These are phyloP conservation scores for Setipinna tenuifilis DNA, from an alignment of 2,797 vertebrate species.

Conservation along the genomic window DNA sequence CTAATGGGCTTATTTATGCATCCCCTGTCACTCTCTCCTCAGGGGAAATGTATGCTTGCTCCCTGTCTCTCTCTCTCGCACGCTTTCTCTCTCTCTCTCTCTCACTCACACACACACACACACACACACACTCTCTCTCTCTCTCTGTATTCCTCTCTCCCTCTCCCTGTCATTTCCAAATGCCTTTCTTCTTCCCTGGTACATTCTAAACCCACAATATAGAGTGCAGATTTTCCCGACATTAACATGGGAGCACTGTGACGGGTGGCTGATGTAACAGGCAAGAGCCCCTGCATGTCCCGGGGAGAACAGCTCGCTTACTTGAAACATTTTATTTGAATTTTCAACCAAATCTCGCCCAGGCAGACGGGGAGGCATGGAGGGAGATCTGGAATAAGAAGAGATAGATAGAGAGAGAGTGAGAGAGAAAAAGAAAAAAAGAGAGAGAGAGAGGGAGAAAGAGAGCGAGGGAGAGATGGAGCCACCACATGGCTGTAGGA, in stretches of 20 bases:
- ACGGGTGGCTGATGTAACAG: conserved; percentile 48
- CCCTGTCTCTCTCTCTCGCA: too few relatives aligned
- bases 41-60: conserved; percentile 72
- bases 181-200: conserved; percentile 66
- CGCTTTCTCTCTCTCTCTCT: not conserved
- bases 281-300: conserved; percentile 43
- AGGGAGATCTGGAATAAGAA: conserved; percentile 6
- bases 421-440: too few relatives aligned
- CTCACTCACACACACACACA: not conserved
- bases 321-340: conserved; percentile 60
- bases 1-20: conserved; percentile 82
- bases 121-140: conserved; percentile 24
- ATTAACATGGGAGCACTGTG: conserved; percentile 64
- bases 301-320: conserved; percentile 40
- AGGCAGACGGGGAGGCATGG: not conserved
- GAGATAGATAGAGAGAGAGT: not conserved
- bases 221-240: conserved; percentile 61
- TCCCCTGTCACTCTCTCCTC: conserved; percentile 74
- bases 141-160: conserved; percentile 66
- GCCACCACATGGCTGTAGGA: not conserved
- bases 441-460: too few relatives aligned
- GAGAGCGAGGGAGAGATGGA: too few relatives aligned
- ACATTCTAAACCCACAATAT: conserved; percentile 68
- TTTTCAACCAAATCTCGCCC: conserved; percentile 18
- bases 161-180: conserved; percentile 68